Base-by-base conservation (phyloP, 2,113 vertebrate genomes). In the Eurypyga helias region DNA sequence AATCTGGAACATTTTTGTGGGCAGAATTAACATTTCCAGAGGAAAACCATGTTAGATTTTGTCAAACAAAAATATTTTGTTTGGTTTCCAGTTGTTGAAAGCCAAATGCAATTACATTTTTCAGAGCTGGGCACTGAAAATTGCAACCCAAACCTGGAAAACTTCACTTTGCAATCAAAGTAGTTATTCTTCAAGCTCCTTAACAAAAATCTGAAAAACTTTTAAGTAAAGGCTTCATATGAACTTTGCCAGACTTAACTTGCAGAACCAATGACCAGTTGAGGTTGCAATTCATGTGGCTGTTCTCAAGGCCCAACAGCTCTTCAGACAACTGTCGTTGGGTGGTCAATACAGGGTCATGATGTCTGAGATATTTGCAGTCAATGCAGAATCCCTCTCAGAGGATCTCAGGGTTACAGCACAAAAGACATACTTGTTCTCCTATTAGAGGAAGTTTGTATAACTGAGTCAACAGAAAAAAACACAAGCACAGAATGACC, bases 381-480 rank as follows among this genome's bases (percentile, higher is more conserved):
- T 62, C 79, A 58, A 12, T 62, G 17, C 51, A 62, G 75, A 93
- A 75, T 87, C n/a, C 48, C 21, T 82, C 69, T 43, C 60, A 76
- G 76, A 75, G 28, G 13, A 79, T 75, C 65, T 84, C 38, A 72
- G 51, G n/a, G 48, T 71, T 87, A 38, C 38, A 89, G 43, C 43
- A 78, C 48, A 87, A 72, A 84, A 84, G 24, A 71, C 13, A 26
- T 20, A 67, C 46, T 82, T 79, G 45, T 29, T 90, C 51, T 78
- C 18, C 43, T 57, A 17, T 72, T 75, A 92, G 55, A 87, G 69
- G 57, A 94, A 87, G 65, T 93, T 95, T 93, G 91, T 79, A 46
- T 71, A 90, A 87, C 52, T 75, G 89, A 84, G 65, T 84, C 61
- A 97, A 95, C 77, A 95, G 45, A 81, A 90, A 78, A 90, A 78